Base-by-base conservation (phyloP, 2,797 vertebrate species). In the Ctenosaura bakeri region DNA sequence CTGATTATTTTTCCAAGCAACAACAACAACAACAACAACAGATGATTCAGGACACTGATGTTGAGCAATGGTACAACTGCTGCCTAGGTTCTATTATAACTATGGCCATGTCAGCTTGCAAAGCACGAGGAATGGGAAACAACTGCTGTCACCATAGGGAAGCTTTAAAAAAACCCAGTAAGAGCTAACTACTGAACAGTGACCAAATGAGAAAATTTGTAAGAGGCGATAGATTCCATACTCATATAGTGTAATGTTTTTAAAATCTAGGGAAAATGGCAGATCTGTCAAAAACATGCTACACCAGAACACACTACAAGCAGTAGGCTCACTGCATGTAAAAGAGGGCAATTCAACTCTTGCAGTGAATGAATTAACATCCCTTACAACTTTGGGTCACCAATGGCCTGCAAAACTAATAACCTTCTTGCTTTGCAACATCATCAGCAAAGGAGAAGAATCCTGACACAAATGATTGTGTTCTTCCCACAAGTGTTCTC, bases 111-210 rank as follows among this genome's bases (percentile, higher is more conserved):
- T 83, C 73, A 52, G 64, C 84, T 80, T 54, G 20, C 26, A 18
- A 26, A 94, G 88, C 8, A 84, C 9, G 35, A 91, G 88, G 42
- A 92, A 29, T 6, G 88, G 90, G 92, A 83, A 90, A 86, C 10
- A 76, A 38, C 91, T 89, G 64, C 73, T 50, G 20, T 59, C 87
- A 92, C 93, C 85, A 84, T 0, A 88, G 91, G 90, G 90, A 92
- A 42, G 35, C 6, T 64, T n/a, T 42, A 20, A 83, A 92, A 90
- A 73, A 18, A 42, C 90, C 90, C 42, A 52, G 89, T 10, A 59
- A 81, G 64, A 83, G 88, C 78, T 89, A 91, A 77, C 32, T 77
- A 64, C 0, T 87, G 81, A 62, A 92, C 38, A 38, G 29, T 64
- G 32, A 52, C 54, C 16, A 88, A 84, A 77, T 66, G 3, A 66